These are phyloP conservation scores for Eulemur albifrons DNA, from an alignment of 2,797 vertebrate genomes.

Conservation along the genomic window DNA sequence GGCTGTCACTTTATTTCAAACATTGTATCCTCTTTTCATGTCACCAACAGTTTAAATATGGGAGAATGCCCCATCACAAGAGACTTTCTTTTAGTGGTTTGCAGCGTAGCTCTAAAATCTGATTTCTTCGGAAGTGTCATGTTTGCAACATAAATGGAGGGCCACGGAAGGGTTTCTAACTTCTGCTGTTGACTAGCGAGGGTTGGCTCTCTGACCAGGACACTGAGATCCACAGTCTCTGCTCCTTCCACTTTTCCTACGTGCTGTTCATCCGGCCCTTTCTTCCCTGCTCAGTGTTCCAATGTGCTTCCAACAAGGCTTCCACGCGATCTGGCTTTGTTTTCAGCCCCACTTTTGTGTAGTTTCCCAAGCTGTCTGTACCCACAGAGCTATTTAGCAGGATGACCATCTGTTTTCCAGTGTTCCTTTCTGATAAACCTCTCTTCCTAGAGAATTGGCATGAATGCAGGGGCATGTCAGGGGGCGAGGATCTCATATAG, in stretches of 20 bases:
- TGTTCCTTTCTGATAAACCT: neutral
- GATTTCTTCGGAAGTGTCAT: neutral
- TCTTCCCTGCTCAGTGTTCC: neutral
- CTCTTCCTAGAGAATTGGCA: neutral
- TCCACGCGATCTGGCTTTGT: neutral
- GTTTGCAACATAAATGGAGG: fast-evolving
- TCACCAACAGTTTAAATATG: neutral
- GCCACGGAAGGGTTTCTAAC: neutral
- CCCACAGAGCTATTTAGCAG: neutral
- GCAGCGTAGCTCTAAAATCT: fast-evolving
- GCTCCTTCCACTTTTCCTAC: fast-evolving
- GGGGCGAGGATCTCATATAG: fast-evolving
- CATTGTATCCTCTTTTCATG: neutral
- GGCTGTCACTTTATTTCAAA: neutral
- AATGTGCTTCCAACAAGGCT: neutral
- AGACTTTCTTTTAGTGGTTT: neutral
- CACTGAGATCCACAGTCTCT: fast-evolving
- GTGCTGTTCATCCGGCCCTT: fast-evolving
- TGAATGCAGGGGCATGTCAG: neutral
- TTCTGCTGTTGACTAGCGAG: too few relatives aligned
- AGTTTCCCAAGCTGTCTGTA: neutral
- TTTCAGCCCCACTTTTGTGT: neutral
- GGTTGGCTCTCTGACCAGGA: neutral
- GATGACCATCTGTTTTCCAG: neutral
- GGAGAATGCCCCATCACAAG: neutral